Evolutionary conservation across 2,888 invertebrate genomes (phyloP).

Genomic region (Drosophila melanosoma): DNA sequence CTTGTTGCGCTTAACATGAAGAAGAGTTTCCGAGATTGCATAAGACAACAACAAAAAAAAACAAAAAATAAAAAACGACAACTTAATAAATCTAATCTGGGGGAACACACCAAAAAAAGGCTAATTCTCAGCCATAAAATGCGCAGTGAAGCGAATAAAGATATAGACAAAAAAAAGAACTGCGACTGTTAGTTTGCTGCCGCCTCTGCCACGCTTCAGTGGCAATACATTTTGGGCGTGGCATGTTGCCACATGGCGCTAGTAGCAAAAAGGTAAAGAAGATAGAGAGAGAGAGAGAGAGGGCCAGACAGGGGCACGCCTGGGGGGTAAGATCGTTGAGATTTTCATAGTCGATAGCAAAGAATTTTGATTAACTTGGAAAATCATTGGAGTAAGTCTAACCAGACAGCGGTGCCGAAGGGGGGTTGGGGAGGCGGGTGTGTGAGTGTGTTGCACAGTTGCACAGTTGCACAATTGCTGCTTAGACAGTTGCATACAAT

Average conservation of each 20-base stretch:
- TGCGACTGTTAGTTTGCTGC: conserved; percentile 30
- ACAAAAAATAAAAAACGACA: conserved; percentile 10
- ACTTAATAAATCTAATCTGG: conserved; percentile 52
- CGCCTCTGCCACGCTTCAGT: conserved; percentile 73
- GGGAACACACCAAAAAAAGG: conserved; percentile 29
- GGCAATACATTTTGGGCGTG: conserved; percentile 66
- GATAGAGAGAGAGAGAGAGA: neutral
- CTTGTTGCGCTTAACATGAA: neutral
- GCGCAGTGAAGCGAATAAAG: conserved; percentile 69
- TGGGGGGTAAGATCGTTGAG: conserved; percentile 73
- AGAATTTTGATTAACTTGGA: conserved; percentile 80
- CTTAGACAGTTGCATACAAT: conserved; percentile 69
- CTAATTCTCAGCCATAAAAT: conserved; percentile 67
- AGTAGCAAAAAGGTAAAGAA: conserved; percentile 1
- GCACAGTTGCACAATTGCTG: conserved; percentile 34
- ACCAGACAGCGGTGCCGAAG: neutral
- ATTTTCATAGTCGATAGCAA: conserved; percentile 77
- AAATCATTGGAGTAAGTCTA: conserved; percentile 73
- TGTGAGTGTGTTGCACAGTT: conserved; percentile 1
- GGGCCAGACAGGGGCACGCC: conserved; percentile 29
- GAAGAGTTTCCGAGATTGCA: conserved; percentile 18
- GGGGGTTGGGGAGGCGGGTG: neutral
- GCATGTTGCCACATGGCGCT: conserved; percentile 67
- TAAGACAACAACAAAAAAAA: conserved; percentile 4
- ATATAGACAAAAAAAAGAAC: neutral